Percentiles rank a stretch among this genome's conserved stretches.
Evolutionary conservation across 2,888 invertebrate species (phyloP).

Genomic region (Eugnorisma glareosa): DNA sequence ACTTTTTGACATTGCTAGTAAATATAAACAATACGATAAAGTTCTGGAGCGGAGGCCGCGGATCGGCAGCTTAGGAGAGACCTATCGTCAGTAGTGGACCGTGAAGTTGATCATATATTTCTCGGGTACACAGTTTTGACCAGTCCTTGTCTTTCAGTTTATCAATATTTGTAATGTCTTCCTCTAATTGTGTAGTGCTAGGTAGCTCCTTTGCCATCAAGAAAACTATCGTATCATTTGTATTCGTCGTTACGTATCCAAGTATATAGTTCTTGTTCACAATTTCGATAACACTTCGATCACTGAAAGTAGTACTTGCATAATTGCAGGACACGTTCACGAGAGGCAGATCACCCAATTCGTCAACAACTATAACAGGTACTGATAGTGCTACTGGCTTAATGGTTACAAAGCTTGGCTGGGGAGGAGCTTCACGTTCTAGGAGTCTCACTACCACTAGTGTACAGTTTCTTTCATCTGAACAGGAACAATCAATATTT

Average conservation of each 20-base stretch:
- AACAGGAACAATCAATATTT: constrained; percentile 34
- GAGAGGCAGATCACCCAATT: background rate
- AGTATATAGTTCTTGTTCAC: constrained; percentile 41
- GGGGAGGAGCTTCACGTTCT: background rate
- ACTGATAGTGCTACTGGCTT: background rate
- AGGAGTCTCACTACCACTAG: constrained; percentile 3
- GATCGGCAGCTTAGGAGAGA: background rate
- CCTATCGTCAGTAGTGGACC: background rate
- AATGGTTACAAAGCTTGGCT: background rate
- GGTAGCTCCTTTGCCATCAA: constrained; percentile 36
- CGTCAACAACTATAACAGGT: constrained; percentile 26
- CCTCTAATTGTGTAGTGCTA: constrained; percentile 24
- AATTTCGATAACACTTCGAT: constrained; percentile 31
- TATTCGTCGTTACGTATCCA: constrained; percentile 1
- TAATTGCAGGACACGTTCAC: constrained; percentile 17
- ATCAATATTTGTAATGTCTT: constrained; percentile 27
- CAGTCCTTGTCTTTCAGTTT: constrained; percentile 32
- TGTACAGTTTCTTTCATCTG: constrained; percentile 38
- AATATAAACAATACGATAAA: background rate
- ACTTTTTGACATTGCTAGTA: too few species aligned
- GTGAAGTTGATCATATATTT: constrained; percentile 37
- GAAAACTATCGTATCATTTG: constrained; percentile 1
- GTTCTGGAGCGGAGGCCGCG: background rate
- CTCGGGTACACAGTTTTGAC: constrained; percentile 31
- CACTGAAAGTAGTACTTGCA: background rate